These are phyloP conservation scores for Drosophila sordidula DNA, from an alignment of 2,888 invertebrate genomes.

Conservation along the genomic window DNA sequence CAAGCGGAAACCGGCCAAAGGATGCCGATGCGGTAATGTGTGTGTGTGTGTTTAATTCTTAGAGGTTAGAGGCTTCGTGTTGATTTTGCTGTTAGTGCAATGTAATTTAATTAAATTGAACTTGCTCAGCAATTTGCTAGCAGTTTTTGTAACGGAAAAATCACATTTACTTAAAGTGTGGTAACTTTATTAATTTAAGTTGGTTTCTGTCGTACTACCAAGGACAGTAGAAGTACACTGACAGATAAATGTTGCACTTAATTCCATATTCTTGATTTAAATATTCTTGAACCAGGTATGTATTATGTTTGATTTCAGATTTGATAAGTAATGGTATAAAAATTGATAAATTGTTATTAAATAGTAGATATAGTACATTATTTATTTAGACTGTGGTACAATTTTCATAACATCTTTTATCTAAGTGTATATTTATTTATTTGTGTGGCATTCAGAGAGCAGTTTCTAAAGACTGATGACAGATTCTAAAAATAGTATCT, in stretches of 20 bases:
- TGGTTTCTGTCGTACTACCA: background rate
- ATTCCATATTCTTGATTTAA: no score
- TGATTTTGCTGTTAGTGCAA: constrained; percentile 40
- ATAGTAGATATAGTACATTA: no score
- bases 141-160: constrained; percentile 11
- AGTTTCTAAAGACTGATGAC: no score
- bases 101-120: constrained; percentile 54
- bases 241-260: background rate
- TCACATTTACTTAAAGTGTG: constrained; percentile 16
- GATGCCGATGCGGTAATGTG: constrained; percentile 21
- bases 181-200: constrained; percentile 10
- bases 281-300: no score
- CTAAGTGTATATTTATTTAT: no score
- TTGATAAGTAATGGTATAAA: no score
- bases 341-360: no score
- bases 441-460: no score
- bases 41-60: constrained; percentile 2
- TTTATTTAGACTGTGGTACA: no score
- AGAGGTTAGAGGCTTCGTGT: constrained; percentile 33
- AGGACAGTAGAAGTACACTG: background rate
- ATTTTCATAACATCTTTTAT: no score
- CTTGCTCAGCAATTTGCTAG: constrained; percentile 25
- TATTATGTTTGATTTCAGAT: no score
- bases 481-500: no score
- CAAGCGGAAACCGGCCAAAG: constrained; percentile 36